A percentile compares a stretch with the other conserved stretches of the same genome.
Conservation (phyloP, 1,140 invertebrate genomes). For the Sitophilus oryzae region DNA sequence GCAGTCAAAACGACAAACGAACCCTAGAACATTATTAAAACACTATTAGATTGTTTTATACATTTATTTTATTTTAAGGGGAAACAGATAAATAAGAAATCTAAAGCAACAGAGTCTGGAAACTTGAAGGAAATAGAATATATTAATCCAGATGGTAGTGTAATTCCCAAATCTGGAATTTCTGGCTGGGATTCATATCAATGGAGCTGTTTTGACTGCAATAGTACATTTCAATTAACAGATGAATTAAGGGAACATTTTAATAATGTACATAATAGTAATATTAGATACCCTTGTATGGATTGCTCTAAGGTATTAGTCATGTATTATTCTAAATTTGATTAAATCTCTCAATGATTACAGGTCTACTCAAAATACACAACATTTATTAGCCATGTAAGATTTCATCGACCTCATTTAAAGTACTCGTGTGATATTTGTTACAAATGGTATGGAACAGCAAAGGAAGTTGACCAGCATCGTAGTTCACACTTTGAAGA, state of each 20-base stretch:
- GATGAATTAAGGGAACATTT: constrained; percentile 51
- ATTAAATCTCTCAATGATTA: constrained; percentile 48
- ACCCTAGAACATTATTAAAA: too few species aligned
- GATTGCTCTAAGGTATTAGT: constrained; percentile 52
- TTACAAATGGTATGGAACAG: constrained; percentile 49
- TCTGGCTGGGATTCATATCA: constrained; percentile 48
- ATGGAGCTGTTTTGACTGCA: constrained; percentile 54
- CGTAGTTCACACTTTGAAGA: constrained; percentile 49
- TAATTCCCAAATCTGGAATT: constrained; percentile 32
- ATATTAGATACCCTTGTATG: constrained; percentile 51
- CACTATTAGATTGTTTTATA: neutral
- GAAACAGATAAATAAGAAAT: constrained; percentile 11
- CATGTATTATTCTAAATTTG: constrained; percentile 38
- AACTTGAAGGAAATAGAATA: constrained; percentile 30
- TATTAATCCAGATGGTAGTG: constrained; percentile 38
- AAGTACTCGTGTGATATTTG: constrained; percentile 54
- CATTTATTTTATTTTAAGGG: constrained; percentile 2
- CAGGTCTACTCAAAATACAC: constrained; percentile 20
- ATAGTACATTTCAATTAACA: constrained; percentile 47
- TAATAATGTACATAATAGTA: constrained; percentile 49
- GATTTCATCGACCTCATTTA: constrained; percentile 47
- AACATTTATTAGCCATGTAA: constrained; percentile 20
- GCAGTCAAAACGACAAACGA: too few species aligned
- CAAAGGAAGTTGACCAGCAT: constrained; percentile 48
- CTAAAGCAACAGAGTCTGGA: constrained; percentile 2